Conservation (phyloP, 1,140 invertebrate species). For the Ostrea denselamellosa region DNA sequence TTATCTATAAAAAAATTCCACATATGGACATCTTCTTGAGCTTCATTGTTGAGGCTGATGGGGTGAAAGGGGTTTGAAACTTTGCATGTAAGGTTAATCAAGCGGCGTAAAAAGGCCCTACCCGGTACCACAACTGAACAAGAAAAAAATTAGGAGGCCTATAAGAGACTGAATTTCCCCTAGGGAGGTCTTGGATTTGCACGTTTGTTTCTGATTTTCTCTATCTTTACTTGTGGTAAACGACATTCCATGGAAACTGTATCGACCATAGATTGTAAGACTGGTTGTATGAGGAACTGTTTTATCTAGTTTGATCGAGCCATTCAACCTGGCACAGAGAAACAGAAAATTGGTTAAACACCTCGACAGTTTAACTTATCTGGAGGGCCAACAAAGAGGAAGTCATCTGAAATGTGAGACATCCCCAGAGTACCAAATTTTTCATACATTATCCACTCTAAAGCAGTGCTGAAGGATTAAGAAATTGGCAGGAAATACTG, state of each 20-base stretch:
- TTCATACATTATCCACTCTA: too few relatives aligned
- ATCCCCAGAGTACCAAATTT: too few relatives aligned
- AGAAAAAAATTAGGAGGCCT: too few relatives aligned
- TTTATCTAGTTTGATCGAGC: conserved; percentile 41
- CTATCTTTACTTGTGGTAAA: conserved; percentile 51
- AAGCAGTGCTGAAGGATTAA: background rate
- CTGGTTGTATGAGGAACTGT: conserved; percentile 20
- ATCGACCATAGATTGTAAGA: conserved; percentile 43
- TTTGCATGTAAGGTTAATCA: too few relatives aligned
- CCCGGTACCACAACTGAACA: too few relatives aligned
- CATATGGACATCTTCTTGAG: conserved; percentile 30
- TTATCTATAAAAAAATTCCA: conserved; percentile 39
- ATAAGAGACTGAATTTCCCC: too few relatives aligned
- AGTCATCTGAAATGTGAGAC: conserved; percentile 52
- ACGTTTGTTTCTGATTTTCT: conserved; percentile 20
- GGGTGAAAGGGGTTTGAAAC: too few relatives aligned
- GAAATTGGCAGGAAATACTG: conserved; percentile 45
- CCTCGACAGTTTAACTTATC: background rate
- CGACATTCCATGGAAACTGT: too few relatives aligned
- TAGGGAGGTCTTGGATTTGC: too few relatives aligned
- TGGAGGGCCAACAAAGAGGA: conserved; percentile 15
- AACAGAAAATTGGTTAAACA: conserved; percentile 32
- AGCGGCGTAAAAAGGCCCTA: too few relatives aligned
- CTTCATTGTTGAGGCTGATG: conserved; percentile 39
- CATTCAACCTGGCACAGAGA: too few relatives aligned